Evolutionary conservation across 2,797 vertebrate species (phyloP), one percentile per base, ranked within the genome.

Genomic region (Sphenodon punctatus): DNA sequence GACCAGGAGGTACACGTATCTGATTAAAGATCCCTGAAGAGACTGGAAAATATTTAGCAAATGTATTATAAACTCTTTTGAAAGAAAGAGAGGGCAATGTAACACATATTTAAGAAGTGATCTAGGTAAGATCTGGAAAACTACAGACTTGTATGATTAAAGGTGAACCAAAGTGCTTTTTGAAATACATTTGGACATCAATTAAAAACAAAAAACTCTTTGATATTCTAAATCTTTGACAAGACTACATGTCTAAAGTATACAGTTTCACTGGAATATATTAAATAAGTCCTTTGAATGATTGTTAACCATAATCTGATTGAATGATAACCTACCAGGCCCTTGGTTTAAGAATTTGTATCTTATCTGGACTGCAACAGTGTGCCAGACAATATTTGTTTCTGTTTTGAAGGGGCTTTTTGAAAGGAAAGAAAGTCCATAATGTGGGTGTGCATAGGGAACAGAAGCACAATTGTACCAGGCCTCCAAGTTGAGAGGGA

Each of bases 11-110:
- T 91, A 83, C 82, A 90, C 66, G n/a, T n/a, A 56, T 80, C 86
- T 93, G 90, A 93, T 93, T 89, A 89, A 92, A 84, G 36, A 67
- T 91, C 92, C 92, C 92, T 89, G 61, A 91, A 91, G 92, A 93
- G 88, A 88, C 23, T 83, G 59, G 55, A 30, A 92, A 93, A 93
- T 86, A 53, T 91, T 92, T 91, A 85, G 63, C 56, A 90, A 91
- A 79, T 83, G 91, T 92, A 91, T 92, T 93, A 88, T 89, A 89
- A 93, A 85, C 88, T 80, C 81, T 88, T 91, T 84, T 79, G 88
- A 89, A 90, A 64, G 70, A 61, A 80, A n/a, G n/a, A 92, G 93
- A 91, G 89, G 90, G 78, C 77, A 85, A 88, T 83, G 67, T 84
- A 86, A 14, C 85, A 90, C 74, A 82, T 78, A 89, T 85, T 83